phyloP scores from a whole-genome alignment of 2,888 invertebrate species.

The Halictus ligatus region DNA sequence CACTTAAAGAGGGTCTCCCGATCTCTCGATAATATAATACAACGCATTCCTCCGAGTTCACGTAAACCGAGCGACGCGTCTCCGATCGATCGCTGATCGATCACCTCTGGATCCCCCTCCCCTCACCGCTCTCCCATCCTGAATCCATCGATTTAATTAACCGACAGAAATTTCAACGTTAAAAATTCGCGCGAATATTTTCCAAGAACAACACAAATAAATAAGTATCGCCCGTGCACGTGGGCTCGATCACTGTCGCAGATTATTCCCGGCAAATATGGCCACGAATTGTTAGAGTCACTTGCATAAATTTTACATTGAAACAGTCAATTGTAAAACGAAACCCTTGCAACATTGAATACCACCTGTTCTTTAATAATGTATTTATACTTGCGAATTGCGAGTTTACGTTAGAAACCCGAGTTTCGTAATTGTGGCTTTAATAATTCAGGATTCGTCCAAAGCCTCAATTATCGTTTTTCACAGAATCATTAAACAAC shows the following conservation, averaged over 20 bases:
- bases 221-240: neutral
- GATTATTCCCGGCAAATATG: neutral
- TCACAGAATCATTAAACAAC: neutral
- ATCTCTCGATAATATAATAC: slow-evolving; percentile 79
- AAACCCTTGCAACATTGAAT: too few relatives aligned
- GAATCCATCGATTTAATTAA: neutral
- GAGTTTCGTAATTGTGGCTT: too few relatives aligned
- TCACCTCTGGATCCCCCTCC: neutral
- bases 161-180: neutral
- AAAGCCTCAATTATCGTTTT: too few relatives aligned
- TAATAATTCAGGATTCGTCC: too few relatives aligned
- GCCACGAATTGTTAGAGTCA: neutral
- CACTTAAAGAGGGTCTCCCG: slow-evolving; percentile 75
- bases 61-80: slow-evolving; percentile 60
- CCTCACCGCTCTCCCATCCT: too few relatives aligned
- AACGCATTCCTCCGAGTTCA: slow-evolving; percentile 63
- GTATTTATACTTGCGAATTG: too few relatives aligned
- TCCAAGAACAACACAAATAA: slow-evolving; percentile 5
- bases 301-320: too few relatives aligned
- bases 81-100: slow-evolving; percentile 63
- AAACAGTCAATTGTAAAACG: too few relatives aligned
- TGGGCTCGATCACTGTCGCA: neutral
- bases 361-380: too few relatives aligned
- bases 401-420: too few relatives aligned
- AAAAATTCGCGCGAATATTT: neutral